phyloP scores from a whole-genome alignment of 2,797 vertebrate genomes.

The Platalea minor region DNA sequence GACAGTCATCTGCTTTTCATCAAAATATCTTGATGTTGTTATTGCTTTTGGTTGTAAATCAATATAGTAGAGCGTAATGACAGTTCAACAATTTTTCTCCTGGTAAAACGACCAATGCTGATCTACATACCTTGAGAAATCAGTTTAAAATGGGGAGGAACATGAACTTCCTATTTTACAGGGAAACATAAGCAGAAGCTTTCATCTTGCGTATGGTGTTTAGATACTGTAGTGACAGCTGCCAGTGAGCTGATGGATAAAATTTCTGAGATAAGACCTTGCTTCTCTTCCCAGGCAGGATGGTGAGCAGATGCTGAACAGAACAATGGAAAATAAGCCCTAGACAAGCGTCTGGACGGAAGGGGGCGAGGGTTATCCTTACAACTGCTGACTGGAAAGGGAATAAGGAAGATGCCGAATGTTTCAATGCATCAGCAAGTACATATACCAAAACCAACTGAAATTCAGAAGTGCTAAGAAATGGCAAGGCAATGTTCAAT shows the following conservation, averaged over 20 bases:
- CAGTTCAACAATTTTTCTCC: neutral
- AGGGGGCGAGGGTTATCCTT: conserved; percentile 41
- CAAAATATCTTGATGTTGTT: neutral
- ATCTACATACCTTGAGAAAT: neutral
- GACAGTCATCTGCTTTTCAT: neutral
- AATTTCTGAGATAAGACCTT: neutral
- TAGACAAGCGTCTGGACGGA: neutral
- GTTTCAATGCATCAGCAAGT: neutral
- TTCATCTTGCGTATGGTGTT: neutral
- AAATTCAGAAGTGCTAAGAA: neutral
- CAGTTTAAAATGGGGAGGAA: neutral
- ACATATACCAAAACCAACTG: neutral
- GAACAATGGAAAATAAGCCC: neutral
- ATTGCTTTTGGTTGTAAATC: neutral
- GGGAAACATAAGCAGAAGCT: neutral
- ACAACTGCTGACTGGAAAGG: neutral
- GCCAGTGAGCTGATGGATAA: neutral
- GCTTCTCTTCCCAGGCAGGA: neutral
- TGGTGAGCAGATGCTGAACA: neutral
- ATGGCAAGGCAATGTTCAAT: neutral
- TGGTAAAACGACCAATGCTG: neutral
- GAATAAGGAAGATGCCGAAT: neutral
- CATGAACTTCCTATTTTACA: neutral
- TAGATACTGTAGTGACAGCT: neutral
- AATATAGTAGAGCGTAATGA: neutral